Evolutionary conservation across 2,113 vertebrate species (phyloP).

Genomic region (Patagioenas fasciata): DNA sequence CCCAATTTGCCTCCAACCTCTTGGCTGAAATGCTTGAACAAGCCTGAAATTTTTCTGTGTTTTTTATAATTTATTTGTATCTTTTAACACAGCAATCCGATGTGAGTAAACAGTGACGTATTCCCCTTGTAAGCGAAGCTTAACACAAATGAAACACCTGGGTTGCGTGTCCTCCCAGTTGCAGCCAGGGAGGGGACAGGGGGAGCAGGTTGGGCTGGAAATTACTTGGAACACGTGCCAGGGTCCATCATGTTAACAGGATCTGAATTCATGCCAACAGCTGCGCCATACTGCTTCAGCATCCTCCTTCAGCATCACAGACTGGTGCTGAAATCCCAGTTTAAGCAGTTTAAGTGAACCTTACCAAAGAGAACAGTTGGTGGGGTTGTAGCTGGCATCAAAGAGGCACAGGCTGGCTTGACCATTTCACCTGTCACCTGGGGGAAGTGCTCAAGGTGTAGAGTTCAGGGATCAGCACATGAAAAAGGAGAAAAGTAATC

Average conservation of each 20-base stretch:
- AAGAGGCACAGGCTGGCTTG: not conserved
- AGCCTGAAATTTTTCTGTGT: not conserved
- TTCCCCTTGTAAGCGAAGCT: not conserved
- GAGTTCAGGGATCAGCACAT: not conserved
- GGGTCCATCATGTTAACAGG: fast-evolving
- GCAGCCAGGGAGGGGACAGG: not conserved
- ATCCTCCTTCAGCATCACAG: not conserved
- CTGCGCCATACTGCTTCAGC: not conserved
- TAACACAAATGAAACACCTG: fast-evolving
- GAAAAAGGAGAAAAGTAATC: not conserved
- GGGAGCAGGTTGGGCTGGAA: not conserved
- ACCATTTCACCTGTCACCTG: not conserved
- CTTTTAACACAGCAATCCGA: not conserved
- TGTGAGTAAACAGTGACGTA: fast-evolving
- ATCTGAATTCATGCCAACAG: not conserved
- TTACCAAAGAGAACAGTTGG: not conserved
- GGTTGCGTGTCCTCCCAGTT: not conserved
- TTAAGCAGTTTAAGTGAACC: not conserved
- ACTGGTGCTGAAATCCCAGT: not conserved
- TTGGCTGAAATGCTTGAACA: not conserved
- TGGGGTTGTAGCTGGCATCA: fast-evolving
- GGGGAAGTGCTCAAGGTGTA: not conserved
- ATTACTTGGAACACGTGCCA: not conserved
- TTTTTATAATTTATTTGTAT: not conserved
- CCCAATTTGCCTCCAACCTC: not conserved